Conservation (phyloP, 2,113 vertebrate genomes). For the Pungitius pungitius region DNA sequence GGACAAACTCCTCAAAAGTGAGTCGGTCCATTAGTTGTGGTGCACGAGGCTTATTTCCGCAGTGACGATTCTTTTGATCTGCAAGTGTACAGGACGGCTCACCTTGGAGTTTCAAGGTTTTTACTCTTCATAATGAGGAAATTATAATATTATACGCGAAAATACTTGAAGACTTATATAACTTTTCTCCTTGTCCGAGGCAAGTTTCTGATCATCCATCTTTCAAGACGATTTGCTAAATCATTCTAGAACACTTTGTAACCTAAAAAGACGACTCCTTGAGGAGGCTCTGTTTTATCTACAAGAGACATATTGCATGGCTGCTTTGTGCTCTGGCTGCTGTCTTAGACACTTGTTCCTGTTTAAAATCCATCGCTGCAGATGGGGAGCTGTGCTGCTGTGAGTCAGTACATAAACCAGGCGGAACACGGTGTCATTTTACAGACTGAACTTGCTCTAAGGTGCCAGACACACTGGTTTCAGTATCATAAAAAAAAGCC, state of each 20-base stretch:
- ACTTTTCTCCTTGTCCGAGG: slow-evolving; percentile 17
- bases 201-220: background rate
- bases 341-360: slow-evolving; percentile 15
- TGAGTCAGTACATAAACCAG: slow-evolving; percentile 33
- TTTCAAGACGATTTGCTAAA: background rate
- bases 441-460: slow-evolving; percentile 28
- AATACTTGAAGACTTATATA: slow-evolving; percentile 2
- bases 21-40: slow-evolving; percentile 20
- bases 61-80: slow-evolving; percentile 36
- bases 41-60: slow-evolving; percentile 23
- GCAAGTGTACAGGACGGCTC: slow-evolving; percentile 2
- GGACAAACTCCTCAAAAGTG: slow-evolving; percentile 38
- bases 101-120: slow-evolving; percentile 32
- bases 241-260: slow-evolving; percentile 10
- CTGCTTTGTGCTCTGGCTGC: slow-evolving; percentile 8
- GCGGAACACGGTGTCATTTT: slow-evolving; percentile 37
- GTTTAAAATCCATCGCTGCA: slow-evolving; percentile 38
- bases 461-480: slow-evolving; percentile 28
- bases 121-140: slow-evolving; percentile 31
- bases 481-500: slow-evolving; percentile 15
- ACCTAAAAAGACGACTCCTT: slow-evolving; percentile 7
- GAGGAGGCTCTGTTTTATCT: background rate
- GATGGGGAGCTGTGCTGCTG: slow-evolving; percentile 31
- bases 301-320: background rate
- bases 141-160: slow-evolving; percentile 29